Conservation (phyloP, 2,113 vertebrate species). For the Balaeniceps rex region DNA sequence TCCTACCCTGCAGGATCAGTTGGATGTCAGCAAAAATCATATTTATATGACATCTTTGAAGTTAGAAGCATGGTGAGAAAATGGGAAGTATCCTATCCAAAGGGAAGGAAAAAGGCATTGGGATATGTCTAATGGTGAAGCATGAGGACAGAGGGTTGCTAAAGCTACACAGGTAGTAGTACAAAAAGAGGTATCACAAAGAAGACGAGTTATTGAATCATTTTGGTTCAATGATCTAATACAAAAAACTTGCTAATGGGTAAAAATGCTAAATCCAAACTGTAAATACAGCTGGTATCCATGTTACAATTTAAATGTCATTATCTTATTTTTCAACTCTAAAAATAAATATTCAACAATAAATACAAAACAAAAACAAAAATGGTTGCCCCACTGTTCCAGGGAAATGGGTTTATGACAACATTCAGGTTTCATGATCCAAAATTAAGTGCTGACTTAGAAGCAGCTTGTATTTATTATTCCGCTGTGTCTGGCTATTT, state of each 20-base stretch:
- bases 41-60: neutral
- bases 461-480: neutral
- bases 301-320: neutral
- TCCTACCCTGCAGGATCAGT: neutral
- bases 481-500: neutral
- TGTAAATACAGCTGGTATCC: neutral
- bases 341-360: neutral
- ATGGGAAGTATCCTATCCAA: neutral
- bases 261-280: neutral
- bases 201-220: neutral
- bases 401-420: neutral
- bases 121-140: neutral
- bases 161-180: neutral
- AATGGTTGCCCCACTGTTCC: neutral
- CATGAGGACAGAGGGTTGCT: neutral
- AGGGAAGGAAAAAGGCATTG: neutral
- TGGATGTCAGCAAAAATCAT: neutral
- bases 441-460: neutral
- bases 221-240: neutral
- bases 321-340: neutral
- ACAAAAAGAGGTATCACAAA: neutral
- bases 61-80: neutral
- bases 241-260: neutral
- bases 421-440: neutral
- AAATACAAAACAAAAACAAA: neutral